Percentiles rank a stretch among this genome's conserved stretches.
phyloP scores from a whole-genome alignment of 1,140 invertebrate genomes.

The Parapsyche elsis region DNA sequence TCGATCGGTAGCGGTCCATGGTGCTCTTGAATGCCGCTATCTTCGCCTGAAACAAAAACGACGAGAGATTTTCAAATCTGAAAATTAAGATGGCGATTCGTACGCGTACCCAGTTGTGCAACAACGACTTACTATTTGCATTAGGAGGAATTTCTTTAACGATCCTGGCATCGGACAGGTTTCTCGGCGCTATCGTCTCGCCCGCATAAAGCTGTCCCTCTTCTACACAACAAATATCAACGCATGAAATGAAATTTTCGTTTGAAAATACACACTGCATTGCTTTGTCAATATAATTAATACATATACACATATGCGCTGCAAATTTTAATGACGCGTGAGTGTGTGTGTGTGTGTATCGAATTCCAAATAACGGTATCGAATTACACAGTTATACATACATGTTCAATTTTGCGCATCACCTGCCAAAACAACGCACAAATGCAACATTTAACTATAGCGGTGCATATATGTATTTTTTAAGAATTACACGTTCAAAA shows the following conservation, averaged over 20 bases:
- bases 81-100: background rate
- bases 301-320: background rate
- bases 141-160: constrained; percentile 21
- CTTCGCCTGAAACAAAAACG: constrained; percentile 36
- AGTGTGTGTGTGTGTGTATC: background rate
- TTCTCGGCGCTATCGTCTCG: constrained; percentile 20
- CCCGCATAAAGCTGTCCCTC: constrained; percentile 33
- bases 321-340: background rate
- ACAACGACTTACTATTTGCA: constrained; percentile 25
- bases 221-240: constrained; percentile 29
- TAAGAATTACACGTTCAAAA: too few species aligned
- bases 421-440: too few species aligned
- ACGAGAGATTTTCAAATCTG: background rate
- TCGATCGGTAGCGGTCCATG: constrained; percentile 62
- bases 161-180: background rate
- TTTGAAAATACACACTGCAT: background rate
- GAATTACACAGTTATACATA: too few species aligned
- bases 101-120: background rate
- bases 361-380: background rate
- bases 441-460: too few species aligned
- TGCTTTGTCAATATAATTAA: too few species aligned
- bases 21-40: constrained; percentile 50
- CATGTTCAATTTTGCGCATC: too few species aligned
- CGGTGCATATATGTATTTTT: too few species aligned
- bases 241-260: background rate